Evolutionary conservation across 2,797 vertebrate species (phyloP).

Genomic region (Hyperoplus immaculatus): DNA sequence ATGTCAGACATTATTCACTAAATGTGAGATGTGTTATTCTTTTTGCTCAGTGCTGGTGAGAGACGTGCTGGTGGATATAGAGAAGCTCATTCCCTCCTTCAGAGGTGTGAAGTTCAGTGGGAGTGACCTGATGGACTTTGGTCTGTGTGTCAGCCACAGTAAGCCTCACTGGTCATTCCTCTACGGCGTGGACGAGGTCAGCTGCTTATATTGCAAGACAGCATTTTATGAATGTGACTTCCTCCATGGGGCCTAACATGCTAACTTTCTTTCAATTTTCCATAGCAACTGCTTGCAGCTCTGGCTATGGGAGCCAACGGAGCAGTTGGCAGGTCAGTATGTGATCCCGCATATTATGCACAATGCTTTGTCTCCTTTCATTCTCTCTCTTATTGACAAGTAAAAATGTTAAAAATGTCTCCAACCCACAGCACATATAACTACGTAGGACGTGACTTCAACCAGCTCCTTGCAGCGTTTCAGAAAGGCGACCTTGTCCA

Average conservation of each 20-base stretch:
- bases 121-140: slow-evolving; percentile 92
- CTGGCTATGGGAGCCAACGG: slow-evolving; percentile 81
- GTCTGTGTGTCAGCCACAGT: slow-evolving; percentile 87
- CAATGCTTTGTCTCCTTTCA: neutral
- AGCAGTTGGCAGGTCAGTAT: slow-evolving; percentile 85
- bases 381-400: neutral
- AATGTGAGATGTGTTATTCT: neutral
- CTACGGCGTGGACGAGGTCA: slow-evolving; percentile 95
- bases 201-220: neutral
- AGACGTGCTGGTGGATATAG: slow-evolving; percentile 90
- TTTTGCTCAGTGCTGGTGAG: slow-evolving; percentile 84
- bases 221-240: neutral
- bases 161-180: slow-evolving; percentile 83
- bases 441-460: slow-evolving; percentile 87
- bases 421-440: slow-evolving; percentile 91
- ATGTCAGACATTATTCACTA: neutral
- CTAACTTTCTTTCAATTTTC: slow-evolving; percentile 16
- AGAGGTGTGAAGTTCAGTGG: slow-evolving; percentile 93
- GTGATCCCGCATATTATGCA: slow-evolving; percentile 1
- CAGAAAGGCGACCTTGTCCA: slow-evolving; percentile 80
- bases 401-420: neutral
- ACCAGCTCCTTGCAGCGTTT: slow-evolving; percentile 88
- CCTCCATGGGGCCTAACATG: neutral
- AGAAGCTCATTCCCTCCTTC: slow-evolving; percentile 90
- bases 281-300: slow-evolving; percentile 83